Conservation (phyloP, 2,888 invertebrate species). For the Gortyna flavago region DNA sequence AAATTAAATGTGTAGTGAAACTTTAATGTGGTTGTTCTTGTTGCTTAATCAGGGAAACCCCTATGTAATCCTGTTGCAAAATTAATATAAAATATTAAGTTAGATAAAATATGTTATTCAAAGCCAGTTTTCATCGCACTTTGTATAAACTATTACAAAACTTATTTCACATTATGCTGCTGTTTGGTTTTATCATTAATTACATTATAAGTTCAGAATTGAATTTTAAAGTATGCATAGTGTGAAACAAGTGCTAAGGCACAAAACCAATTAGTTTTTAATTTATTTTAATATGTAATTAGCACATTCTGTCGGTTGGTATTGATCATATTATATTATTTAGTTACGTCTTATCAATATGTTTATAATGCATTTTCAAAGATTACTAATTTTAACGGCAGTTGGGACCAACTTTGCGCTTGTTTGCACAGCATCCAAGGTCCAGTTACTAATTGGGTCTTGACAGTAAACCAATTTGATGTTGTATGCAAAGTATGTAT, state of each 20-base stretch:
- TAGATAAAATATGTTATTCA: slow-evolving; percentile 55
- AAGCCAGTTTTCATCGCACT: slow-evolving; percentile 53
- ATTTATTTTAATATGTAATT: slow-evolving; percentile 58
- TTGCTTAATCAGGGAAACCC: slow-evolving; percentile 54
- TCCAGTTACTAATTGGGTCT: slow-evolving; percentile 59
- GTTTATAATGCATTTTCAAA: slow-evolving; percentile 65
- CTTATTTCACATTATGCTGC: slow-evolving; percentile 56
- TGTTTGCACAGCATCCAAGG: slow-evolving; percentile 58
- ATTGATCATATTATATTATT: slow-evolving; percentile 53
- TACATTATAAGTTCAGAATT: slow-evolving; percentile 16
- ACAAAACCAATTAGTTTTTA: slow-evolving; percentile 63
- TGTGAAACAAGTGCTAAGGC: slow-evolving; percentile 52
- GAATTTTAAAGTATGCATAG: slow-evolving; percentile 36
- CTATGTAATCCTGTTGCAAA: slow-evolving; percentile 61
- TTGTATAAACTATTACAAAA: slow-evolving; percentile 50
- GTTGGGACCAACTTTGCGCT: slow-evolving; percentile 68
- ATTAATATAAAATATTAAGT: slow-evolving; percentile 48
- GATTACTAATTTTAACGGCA: slow-evolving; percentile 55
- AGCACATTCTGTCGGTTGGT: slow-evolving; percentile 54
- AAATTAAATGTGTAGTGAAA: slow-evolving; percentile 46
- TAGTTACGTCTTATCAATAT: slow-evolving; percentile 53
- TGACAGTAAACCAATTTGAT: slow-evolving; percentile 63
- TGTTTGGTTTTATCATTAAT: slow-evolving; percentile 6
- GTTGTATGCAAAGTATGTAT: slow-evolving; percentile 70
- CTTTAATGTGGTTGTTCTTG: slow-evolving; percentile 52